Percentiles rank a stretch among this genome's conserved stretches.
Evolutionary conservation across 2,888 invertebrate genomes (phyloP).

Genomic region (Apamea epomidion): DNA sequence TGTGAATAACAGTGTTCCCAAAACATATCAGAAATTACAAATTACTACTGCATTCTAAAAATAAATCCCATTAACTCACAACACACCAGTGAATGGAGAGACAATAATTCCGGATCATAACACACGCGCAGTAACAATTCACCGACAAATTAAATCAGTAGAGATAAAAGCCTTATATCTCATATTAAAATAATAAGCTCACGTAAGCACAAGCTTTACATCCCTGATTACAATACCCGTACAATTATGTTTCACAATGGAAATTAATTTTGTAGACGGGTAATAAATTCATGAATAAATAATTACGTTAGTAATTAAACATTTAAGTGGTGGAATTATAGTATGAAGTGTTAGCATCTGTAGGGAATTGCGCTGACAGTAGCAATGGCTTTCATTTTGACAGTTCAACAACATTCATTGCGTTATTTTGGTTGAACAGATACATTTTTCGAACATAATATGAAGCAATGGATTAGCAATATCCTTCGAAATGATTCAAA

Average conservation of each 20-base stretch:
- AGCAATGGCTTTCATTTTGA: not conserved
- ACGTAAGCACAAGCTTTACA: conserved; percentile 58
- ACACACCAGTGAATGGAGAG: conserved; percentile 25
- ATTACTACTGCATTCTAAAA: not conserved
- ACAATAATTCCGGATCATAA: conserved; percentile 49
- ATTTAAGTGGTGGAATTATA: not conserved
- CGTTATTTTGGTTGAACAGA: not conserved
- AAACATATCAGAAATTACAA: not conserved
- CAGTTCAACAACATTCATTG: not conserved
- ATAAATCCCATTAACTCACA: not conserved
- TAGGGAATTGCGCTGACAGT: not conserved
- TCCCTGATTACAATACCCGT: conserved; percentile 61
- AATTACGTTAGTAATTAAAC: not conserved
- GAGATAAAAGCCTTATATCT: conserved; percentile 65
- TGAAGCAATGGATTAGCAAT: not conserved
- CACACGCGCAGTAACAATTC: conserved; percentile 44
- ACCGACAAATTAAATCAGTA: conserved; percentile 59
- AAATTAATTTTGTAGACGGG: conserved; percentile 58
- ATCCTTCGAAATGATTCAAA: no score
- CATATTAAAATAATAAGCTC: conserved; percentile 66
- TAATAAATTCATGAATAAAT: conserved; percentile 26
- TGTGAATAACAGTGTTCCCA: no score
- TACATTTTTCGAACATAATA: not conserved
- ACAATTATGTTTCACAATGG: conserved; percentile 54
- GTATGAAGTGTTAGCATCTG: no score